Percentiles rank a stretch among this genome's conserved stretches.
Conservation (phyloP, 2,113 vertebrate genomes). For the Panurus biarmicus region DNA sequence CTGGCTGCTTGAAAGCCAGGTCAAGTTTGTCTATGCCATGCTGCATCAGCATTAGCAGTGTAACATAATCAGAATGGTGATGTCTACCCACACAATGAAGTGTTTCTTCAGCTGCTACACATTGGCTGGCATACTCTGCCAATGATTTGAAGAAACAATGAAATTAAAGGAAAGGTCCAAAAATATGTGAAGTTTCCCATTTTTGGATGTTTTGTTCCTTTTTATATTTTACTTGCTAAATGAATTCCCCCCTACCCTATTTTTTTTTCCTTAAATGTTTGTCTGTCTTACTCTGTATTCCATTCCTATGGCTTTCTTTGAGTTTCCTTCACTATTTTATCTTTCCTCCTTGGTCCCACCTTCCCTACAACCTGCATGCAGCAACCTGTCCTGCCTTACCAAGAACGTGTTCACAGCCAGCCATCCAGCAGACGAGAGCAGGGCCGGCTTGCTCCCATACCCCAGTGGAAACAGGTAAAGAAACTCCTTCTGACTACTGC, state of each 20-base stretch:
- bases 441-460: constrained; percentile 73
- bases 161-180: background rate
- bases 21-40: background rate
- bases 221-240: constrained; percentile 38
- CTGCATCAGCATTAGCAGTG: background rate
- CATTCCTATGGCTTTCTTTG: constrained; percentile 20
- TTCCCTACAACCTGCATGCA: constrained; percentile 69
- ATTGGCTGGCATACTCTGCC: background rate
- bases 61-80: background rate
- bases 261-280: background rate
- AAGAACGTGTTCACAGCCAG: constrained; percentile 77
- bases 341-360: constrained; percentile 54
- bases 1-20: background rate
- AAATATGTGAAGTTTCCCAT: background rate
- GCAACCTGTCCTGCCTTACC: constrained; percentile 79
- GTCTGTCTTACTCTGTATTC: constrained; percentile 24
- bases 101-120: background rate
- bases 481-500: background rate
- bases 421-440: constrained; percentile 76
- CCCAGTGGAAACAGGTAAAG: constrained; percentile 98
- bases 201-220: background rate
- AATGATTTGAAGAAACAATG: background rate
- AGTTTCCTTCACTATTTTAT: constrained; percentile 60
- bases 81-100: background rate
- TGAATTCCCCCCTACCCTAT: background rate